phyloP scores from a whole-genome alignment of 2,113 vertebrate species.

The Hippopotamus amphibius region DNA sequence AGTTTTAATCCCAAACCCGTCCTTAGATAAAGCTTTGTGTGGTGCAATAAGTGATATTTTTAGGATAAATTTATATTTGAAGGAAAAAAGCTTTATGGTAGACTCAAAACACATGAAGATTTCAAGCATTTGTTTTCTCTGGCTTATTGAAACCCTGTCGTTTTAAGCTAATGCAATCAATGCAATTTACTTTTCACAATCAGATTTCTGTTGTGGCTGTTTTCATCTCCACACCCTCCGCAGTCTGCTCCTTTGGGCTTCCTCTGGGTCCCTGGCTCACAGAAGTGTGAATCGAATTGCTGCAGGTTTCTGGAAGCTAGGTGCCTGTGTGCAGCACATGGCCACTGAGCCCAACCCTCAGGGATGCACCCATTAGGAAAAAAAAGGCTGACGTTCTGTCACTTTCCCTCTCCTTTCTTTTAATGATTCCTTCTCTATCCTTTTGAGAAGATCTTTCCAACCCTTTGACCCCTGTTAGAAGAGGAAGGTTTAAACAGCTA shows the following conservation, averaged over 20 bases:
- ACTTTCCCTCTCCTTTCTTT: conserved; percentile 88
- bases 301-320: conserved; percentile 83
- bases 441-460: conserved; percentile 89
- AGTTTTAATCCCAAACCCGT: conserved; percentile 83
- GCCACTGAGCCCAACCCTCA: conserved; percentile 79
- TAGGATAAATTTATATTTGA: conserved; percentile 80
- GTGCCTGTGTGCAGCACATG: conserved; percentile 82
- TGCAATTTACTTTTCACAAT: conserved; percentile 80
- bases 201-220: conserved; percentile 74
- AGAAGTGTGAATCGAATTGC: conserved; percentile 84
- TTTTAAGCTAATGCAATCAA: conserved; percentile 78
- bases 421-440: conserved; percentile 90
- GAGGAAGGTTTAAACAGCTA: conserved; percentile 88
- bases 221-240: conserved; percentile 53
- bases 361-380: conserved; percentile 87
- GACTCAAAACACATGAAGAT: conserved; percentile 70
- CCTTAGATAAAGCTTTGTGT: conserved; percentile 82
- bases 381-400: conserved; percentile 87
- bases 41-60: conserved; percentile 66
- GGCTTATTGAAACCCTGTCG: conserved; percentile 29
- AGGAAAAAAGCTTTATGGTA: conserved; percentile 79
- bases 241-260: conserved; percentile 40
- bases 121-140: conserved; percentile 71
- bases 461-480: conserved; percentile 90
- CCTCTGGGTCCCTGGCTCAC: conserved; percentile 70